These are phyloP conservation scores for Lagopus muta DNA, from an alignment of 2,113 vertebrate species.

Conservation along the genomic window DNA sequence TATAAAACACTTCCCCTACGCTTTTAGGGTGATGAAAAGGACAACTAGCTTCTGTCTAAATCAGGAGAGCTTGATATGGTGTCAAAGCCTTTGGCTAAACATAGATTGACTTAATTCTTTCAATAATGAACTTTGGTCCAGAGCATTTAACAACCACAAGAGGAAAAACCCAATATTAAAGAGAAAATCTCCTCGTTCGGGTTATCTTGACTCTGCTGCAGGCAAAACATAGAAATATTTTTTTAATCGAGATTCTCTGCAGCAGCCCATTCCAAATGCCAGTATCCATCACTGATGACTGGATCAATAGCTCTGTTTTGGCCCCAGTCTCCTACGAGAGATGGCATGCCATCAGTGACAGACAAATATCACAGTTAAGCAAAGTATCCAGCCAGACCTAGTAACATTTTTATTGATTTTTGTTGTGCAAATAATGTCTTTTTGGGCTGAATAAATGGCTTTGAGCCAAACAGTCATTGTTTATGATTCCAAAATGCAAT, in stretches of 20 bases:
- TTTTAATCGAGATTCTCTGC: constrained; percentile 88
- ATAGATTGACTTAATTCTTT: constrained; percentile 85
- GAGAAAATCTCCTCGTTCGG: constrained; percentile 79
- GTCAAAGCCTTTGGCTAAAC: constrained; percentile 84
- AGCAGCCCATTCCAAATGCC: constrained; percentile 92
- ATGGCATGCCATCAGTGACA: constrained; percentile 97
- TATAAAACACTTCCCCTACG: constrained; percentile 59
- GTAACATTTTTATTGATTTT: constrained; percentile 98
- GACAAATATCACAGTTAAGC: constrained; percentile 98
- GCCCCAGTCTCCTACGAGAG: constrained; percentile 94
- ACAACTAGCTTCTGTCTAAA: constrained; percentile 74
- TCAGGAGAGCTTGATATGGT: constrained; percentile 74
- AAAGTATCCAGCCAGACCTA: constrained; percentile 89
- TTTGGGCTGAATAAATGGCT: constrained; percentile 99
- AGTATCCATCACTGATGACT: constrained; percentile 97
- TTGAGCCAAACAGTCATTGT: constrained; percentile 96
- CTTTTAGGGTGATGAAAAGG: constrained; percentile 78
- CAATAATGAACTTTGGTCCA: constrained; percentile 84
- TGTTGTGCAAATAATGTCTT: constrained; percentile 97
- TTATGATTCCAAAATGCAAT: constrained; percentile 97
- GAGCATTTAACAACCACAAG: constrained; percentile 81
- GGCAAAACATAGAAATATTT: constrained; percentile 86
- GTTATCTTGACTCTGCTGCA: constrained; percentile 83
- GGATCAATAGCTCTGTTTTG: constrained; percentile 99
- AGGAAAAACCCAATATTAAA: constrained; percentile 80